These are phyloP conservation scores for Blastobasis lacticolella DNA, from an alignment of 2,888 invertebrate species.

Conservation along the genomic window DNA sequence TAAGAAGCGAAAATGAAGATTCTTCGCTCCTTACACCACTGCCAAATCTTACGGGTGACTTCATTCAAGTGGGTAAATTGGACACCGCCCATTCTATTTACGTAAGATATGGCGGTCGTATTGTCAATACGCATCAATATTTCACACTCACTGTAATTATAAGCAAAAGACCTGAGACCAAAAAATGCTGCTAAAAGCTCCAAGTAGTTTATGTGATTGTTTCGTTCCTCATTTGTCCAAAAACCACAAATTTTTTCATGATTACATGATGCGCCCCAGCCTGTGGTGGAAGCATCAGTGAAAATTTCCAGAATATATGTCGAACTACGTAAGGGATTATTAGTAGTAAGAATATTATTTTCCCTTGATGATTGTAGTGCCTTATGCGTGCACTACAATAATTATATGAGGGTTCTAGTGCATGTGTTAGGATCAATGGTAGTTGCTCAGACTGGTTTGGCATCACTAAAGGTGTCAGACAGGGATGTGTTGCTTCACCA, in stretches of 20 bases:
- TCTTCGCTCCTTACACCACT: conserved; percentile 4
- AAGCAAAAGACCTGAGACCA: neutral
- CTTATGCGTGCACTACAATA: no score
- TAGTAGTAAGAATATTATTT: neutral
- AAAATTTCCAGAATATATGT: neutral
- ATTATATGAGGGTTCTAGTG: no score
- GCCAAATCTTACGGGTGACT: conserved; percentile 1
- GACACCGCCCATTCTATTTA: neutral
- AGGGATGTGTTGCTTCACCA: no score
- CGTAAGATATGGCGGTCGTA: conserved; percentile 11
- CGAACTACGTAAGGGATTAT: neutral
- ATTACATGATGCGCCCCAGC: neutral
- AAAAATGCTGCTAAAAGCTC: neutral
- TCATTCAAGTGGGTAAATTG: neutral
- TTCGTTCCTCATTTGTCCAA: neutral
- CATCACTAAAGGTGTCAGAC: no score
- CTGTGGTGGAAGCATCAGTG: neutral
- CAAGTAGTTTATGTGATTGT: neutral
- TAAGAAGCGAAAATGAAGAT: conserved; percentile 1
- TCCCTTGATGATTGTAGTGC: no score
- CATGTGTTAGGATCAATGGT: no score
- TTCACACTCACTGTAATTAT: neutral
- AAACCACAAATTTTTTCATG: neutral
- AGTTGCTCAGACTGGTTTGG: no score
- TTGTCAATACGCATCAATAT: neutral